Base-by-base conservation (phyloP, 1,140 invertebrate genomes). In the Lepidurus couesii region DNA sequence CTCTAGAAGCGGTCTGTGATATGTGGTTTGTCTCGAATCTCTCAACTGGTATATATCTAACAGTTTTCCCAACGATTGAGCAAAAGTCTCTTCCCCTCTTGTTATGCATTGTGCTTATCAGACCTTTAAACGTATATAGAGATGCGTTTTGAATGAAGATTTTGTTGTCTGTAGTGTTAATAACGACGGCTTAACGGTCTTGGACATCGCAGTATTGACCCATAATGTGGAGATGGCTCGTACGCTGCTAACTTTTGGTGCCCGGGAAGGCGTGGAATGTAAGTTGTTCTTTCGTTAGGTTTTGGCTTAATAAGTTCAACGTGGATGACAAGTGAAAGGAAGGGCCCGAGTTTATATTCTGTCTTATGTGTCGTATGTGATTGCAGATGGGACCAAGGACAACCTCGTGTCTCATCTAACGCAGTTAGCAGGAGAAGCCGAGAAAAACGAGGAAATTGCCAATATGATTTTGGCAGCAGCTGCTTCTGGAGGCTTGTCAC, bases 141-240 rank as follows among this genome's bases (percentile, higher is more conserved):
- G 53, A 13, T 1, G 21, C 5, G 6, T 0, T 65, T 65, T 65
- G 53, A 65, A 65, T n/a, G 4, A 21, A 65, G 8, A 47, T 34
- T 75, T 80, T 80, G 53, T 74, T 45, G 26, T 74, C 81, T 82
- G 24, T 82, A 88, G 87, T 82, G 89, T 95, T 79, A 97, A 97
- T 84, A 90, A 89, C 77, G 95, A 98, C 85, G 92, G 94, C 4
- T 87, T 97, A 74, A 95, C 93, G 16, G 91, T 94, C 0, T 85
- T 98, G 83, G 96, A 98, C 85, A 90, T 98, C 74, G 95, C 96
- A 0, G 92, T 97, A 24, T 87, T 98, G 82, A 92, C 92, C 81
- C 93, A 93, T 84, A 95, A 97, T 83, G 88, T 92, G 81, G 89
- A 91, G 53, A 89, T 98, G 83, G 92, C 92, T 75, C 95, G 92